Base-by-base conservation (phyloP, 2,888 invertebrate genomes). In the Drosophila nr. fundita region DNA sequence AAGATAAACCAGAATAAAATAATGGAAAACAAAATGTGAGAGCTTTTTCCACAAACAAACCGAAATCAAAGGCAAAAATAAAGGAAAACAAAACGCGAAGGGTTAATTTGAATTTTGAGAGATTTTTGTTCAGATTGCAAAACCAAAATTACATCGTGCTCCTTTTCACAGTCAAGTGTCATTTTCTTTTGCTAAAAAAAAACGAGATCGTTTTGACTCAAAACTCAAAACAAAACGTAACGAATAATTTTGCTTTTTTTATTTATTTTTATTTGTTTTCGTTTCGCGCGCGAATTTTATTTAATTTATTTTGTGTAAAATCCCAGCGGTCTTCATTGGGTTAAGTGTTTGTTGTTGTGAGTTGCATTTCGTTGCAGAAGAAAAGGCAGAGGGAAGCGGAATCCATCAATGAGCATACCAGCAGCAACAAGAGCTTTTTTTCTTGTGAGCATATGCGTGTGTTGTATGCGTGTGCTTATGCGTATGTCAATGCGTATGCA, bases 161-260 rank as follows among this genome's bases (percentile, higher is more conserved):
- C 91, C 82, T 91, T 89, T 82, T 92, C 92, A 91, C 89, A 93
- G 86, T 92, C 92, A 82, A 93, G 91, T 79, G 92, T 93, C 92
- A 92, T 92, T 62, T 76, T 85, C 13, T 38, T 32, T 21, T 42
- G 8, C 38, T 11, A 42, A 11, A 15, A 70, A 62, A 68, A 60
- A 72, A 68, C 60, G 59, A 69, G 45, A 40, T 67, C 42, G 53
- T 62, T 60, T 77, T 66, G 70, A 30, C 50, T 49, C 32, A 55
- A 62, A 83, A 69, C 21, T 63, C 63, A 76, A 79, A 71, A 71
- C 42, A 70, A 78, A 78, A 84, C 72, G 67, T 50, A 83, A 63
- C 77, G 49, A 71, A 52, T 58, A 69, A 70, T 58, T 45, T 45
- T 38, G 38, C 13, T 15, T 15, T 15, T 57, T 48, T 61, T 40